Conservation (phyloP, 2,113 vertebrate species). For the Gallinago jamesoni region DNA sequence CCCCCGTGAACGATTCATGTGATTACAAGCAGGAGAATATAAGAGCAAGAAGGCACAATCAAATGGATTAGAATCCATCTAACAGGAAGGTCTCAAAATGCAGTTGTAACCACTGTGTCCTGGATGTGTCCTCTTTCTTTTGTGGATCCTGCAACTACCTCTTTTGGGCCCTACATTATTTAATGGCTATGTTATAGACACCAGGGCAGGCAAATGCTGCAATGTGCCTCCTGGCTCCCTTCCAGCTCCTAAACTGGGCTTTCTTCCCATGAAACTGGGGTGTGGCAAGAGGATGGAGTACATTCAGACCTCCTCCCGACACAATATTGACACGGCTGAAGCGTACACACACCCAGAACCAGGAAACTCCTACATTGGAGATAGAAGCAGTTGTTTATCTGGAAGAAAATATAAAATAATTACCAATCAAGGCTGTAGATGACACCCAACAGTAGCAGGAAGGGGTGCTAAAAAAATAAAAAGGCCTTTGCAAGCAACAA, state of each 20-base stretch:
- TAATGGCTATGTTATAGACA: background rate
- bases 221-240: background rate
- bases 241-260: background rate
- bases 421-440: background rate
- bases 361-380: background rate
- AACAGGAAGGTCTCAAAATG: background rate
- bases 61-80: background rate
- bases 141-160: background rate
- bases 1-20: accelerated
- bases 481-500: background rate
- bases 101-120: background rate
- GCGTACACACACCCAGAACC: background rate
- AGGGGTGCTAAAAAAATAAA: background rate
- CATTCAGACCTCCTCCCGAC: constrained; percentile 26
- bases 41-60: background rate
- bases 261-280: constrained; percentile 23
- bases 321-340: background rate
- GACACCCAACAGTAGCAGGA: background rate
- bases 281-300: background rate
- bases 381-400: background rate
- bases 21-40: background rate
- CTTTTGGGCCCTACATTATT: background rate
- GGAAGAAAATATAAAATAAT: background rate
- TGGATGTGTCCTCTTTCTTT: background rate
- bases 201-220: background rate